A percentile compares a stretch with the other conserved stretches of the same genome.
phyloP scores from a whole-genome alignment of 2,888 invertebrate species.

The Cheiracanthium punctorium region DNA sequence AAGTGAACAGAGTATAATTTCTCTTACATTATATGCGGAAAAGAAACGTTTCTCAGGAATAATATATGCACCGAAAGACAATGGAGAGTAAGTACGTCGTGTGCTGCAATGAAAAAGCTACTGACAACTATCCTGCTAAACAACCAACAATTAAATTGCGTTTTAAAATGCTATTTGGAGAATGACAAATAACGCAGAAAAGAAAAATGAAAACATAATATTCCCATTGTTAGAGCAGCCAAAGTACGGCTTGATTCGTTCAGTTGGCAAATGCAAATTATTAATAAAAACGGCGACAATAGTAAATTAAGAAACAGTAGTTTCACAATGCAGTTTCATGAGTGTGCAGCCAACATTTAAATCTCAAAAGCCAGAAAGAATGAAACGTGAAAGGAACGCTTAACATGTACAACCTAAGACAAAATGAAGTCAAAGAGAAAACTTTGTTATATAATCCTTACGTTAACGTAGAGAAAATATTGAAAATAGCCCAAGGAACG shows the following conservation, averaged over 20 bases:
- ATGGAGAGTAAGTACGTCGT: too few species aligned
- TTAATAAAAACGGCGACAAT: conserved; percentile 36
- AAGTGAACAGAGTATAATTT: too few species aligned
- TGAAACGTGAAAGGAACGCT: conserved; percentile 10
- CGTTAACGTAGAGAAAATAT: conserved; percentile 1
- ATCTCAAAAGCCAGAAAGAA: conserved; percentile 5
- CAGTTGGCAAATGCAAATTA: conserved; percentile 23
- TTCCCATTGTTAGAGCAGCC: conserved; percentile 19
- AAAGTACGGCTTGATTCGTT: conserved; percentile 21
- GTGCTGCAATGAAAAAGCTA: too few species aligned
- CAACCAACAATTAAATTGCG: too few species aligned
- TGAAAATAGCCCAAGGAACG: background rate
- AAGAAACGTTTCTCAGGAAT: too few species aligned
- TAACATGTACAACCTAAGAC: background rate
- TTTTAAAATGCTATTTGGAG: too few species aligned
- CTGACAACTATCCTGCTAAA: too few species aligned
- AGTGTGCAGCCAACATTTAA: background rate
- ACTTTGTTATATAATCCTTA: background rate
- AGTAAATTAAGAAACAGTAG: conserved; percentile 20
- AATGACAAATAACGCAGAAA: too few species aligned
- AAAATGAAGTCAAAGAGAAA: background rate
- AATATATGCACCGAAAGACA: too few species aligned
- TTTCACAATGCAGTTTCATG: conserved; percentile 1
- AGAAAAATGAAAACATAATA: conserved; percentile 13
- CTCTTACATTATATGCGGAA: too few species aligned